Base-by-base conservation (phyloP, 2,113 vertebrate genomes). In the Hypanus sabinus region DNA sequence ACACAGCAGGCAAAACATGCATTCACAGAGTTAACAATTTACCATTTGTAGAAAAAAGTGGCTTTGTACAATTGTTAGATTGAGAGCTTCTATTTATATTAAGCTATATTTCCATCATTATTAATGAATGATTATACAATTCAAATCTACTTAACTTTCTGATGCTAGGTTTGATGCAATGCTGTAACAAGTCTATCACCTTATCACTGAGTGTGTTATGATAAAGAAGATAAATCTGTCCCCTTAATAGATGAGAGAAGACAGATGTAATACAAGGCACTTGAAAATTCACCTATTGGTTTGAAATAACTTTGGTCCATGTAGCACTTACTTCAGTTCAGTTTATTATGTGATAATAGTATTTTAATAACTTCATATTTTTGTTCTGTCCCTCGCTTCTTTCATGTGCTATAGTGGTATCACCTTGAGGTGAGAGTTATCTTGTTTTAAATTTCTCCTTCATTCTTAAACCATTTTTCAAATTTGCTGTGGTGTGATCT, bases 341-440 rank as follows among this genome's bases (percentile, higher is more conserved):
- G 68, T 93, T 73, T 55, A 73, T 73, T 65, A 30, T 55, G 38
- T 73, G 70, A 75, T 46, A 55, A 75, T 75, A 33, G 94, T 94
- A 94, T 94, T 95, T 96, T 95, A 96, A 95, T 95, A 94, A 95
- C 90, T 95, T 93, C 95, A 94, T 96, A 94, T 11, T 95, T 93
- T 94, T 83, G 71, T 94, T 96, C 95, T 96, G 95, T 95, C 95
- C 94, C 94, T 95, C 95, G 95, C 96, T 96, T 96, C 96, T 96
- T 95, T 95, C 93, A 95, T 95, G 96, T 95, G 95, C 95, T 95
- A 95, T 95, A 97, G 96, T 94, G 96, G 96, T 97, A 96, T 96
- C 96, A 98, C 97, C 22, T 95, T 98, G 96, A 97, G 96, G 96
- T 97, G 97, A 98, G 96, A 95, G 95, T 70, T 95, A 83, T 93